Conservation (phyloP, 2,888 invertebrate species). For the Patella ulyssiponensis region DNA sequence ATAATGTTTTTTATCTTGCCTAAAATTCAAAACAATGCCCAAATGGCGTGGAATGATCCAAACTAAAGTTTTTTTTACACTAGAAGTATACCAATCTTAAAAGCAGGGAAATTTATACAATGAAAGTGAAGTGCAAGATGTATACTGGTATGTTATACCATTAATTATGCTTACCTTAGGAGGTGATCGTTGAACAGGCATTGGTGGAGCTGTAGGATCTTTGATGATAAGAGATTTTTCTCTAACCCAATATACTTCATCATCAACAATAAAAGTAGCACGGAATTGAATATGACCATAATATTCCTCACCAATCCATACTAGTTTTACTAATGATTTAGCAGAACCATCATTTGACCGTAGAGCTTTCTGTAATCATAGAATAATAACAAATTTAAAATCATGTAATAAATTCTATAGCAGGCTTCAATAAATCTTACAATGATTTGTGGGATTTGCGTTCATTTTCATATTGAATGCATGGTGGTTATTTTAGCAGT, state of each 20-base stretch:
- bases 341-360: constrained; percentile 40
- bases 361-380: constrained; percentile 44
- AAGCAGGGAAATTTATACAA: too few species aligned
- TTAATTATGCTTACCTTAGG: constrained; percentile 42
- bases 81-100: too few species aligned
- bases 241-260: constrained; percentile 61
- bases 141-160: neutral
- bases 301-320: constrained; percentile 52
- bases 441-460: too few species aligned
- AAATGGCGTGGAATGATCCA: too few species aligned
- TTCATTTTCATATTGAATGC: too few species aligned
- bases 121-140: neutral
- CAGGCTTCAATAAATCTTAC: too few species aligned
- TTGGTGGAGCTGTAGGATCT: constrained; percentile 48
- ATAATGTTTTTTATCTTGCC: too few species aligned
- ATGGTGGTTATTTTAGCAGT: too few species aligned
- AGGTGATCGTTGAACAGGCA: constrained; percentile 40
- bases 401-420: neutral
- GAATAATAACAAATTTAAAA: neutral
- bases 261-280: constrained; percentile 58
- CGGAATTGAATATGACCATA: constrained; percentile 61
- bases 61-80: too few species aligned
- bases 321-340: constrained; percentile 48
- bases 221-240: constrained; percentile 59
- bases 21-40: too few species aligned